phyloP scores from a whole-genome alignment of 2,888 invertebrate species.

The Hydraecia micacea region DNA sequence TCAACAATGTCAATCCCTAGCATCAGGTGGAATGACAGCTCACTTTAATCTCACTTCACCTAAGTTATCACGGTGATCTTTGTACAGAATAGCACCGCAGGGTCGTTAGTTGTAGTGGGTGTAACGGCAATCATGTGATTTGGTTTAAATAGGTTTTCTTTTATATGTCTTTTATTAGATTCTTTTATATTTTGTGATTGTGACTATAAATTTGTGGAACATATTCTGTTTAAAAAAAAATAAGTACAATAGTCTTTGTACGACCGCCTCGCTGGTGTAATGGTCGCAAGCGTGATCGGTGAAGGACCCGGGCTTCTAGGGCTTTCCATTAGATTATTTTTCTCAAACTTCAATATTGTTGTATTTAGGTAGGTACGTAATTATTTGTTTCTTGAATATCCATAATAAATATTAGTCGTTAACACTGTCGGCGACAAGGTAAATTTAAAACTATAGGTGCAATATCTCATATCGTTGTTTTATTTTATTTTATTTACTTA shows the following conservation, averaged over 20 bases:
- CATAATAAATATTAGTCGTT: neutral
- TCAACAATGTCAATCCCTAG: too few species aligned
- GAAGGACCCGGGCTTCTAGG: neutral
- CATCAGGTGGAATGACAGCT: too few species aligned
- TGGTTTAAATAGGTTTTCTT: too few species aligned
- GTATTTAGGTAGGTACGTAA: neutral
- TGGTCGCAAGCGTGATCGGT: neutral
- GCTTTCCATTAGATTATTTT: neutral
- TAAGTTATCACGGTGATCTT: too few species aligned
- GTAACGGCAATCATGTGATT: too few species aligned
- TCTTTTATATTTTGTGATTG: neutral
- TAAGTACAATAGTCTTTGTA: neutral
- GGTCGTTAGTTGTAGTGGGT: neutral
- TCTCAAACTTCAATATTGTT: neutral
- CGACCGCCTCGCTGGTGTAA: neutral
- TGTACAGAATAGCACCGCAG: too few species aligned
- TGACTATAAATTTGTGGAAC: neutral
- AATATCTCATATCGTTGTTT: conserved; percentile 9
- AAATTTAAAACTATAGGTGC: conserved; percentile 3
- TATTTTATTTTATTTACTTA: neutral
- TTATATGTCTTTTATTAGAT: too few species aligned
- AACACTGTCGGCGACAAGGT: neutral
- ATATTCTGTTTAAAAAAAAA: too few species aligned
- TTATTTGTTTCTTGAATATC: neutral
- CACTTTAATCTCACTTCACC: too few species aligned